Evolutionary conservation across 2,888 invertebrate species (phyloP).

Genomic region (Rhagophthalmus giganteus): DNA sequence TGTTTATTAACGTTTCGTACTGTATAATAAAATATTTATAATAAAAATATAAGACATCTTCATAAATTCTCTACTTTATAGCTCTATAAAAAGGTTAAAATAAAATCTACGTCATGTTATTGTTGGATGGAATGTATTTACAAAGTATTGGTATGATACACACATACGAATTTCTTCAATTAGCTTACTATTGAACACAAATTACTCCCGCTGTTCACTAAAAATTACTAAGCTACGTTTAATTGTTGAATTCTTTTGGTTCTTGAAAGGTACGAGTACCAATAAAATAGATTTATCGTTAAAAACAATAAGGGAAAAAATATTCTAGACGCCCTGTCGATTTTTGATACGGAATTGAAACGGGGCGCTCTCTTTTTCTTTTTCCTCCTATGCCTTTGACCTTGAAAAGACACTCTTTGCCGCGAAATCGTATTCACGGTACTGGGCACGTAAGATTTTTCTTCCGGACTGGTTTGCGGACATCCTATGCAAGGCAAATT

Average conservation of each 20-base stretch:
- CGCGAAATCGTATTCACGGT: constrained; percentile 38
- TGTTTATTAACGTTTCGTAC: too few species aligned
- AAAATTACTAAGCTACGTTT: constrained; percentile 31
- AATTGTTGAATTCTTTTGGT: constrained; percentile 59
- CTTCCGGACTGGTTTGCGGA: constrained; percentile 33
- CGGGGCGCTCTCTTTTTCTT: constrained; percentile 61
- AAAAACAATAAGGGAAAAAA: constrained; percentile 77
- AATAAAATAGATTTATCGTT: constrained; percentile 77
- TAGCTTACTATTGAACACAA: background rate
- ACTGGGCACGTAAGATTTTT: constrained; percentile 25
- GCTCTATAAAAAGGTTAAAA: too few species aligned
- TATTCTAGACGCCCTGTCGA: constrained; percentile 74
- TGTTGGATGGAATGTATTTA: too few species aligned
- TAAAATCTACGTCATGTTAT: too few species aligned
- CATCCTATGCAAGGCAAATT: constrained; percentile 48
- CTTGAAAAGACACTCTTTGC: constrained; percentile 38
- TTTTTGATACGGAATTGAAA: constrained; percentile 80
- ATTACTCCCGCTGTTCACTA: background rate
- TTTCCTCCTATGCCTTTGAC: constrained; percentile 40
- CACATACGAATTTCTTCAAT: too few species aligned
- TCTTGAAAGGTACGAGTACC: constrained; percentile 72
- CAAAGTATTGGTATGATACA: too few species aligned
- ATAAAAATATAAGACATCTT: too few species aligned
- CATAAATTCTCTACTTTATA: too few species aligned
- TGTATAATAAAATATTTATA: too few species aligned